Evolutionary conservation across 1,140 invertebrate species (phyloP).

Genomic region (Trissolcus basalis): DNA sequence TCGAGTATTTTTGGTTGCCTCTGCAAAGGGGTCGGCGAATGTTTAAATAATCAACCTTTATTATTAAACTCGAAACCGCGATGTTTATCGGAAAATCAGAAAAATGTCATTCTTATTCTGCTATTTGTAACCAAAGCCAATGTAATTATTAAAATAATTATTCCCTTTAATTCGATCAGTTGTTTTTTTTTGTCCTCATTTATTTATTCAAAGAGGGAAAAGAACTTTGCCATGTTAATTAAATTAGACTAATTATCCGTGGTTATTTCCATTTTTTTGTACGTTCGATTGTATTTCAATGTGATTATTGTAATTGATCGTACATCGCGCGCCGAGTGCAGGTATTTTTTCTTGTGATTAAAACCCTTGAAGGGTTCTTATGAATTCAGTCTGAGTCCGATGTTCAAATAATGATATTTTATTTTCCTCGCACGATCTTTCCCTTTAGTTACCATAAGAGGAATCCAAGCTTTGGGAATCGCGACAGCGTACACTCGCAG

Average conservation of each 20-base stretch:
- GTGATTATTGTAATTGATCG: constrained; percentile 11
- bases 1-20: constrained; percentile 29
- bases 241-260: constrained; percentile 14
- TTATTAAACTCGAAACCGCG: constrained; percentile 1
- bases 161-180: background rate
- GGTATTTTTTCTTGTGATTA: constrained; percentile 6
- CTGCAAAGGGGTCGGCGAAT: constrained; percentile 2
- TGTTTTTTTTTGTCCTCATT: too few relatives aligned
- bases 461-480: constrained; percentile 54
- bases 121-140: constrained; percentile 2
- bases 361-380: constrained; percentile 1
- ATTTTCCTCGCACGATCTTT: constrained; percentile 35
- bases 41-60: constrained; percentile 3
- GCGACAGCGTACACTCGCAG: constrained; percentile 50
- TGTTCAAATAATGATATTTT: constrained; percentile 31
- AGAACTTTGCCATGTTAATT: constrained; percentile 12
- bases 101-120: constrained; percentile 5
- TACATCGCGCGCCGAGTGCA: background rate
- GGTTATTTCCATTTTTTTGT: constrained; percentile 1
- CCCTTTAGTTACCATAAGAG: constrained; percentile 39
- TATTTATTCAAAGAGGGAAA: constrained; percentile 2
- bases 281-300: constrained; percentile 11
- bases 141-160: background rate
- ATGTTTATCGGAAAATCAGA: constrained; percentile 12
- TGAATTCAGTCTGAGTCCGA: constrained; percentile 19